Conservation (phyloP, 2,888 invertebrate species). For the Nephrotoma guestfalica region DNA sequence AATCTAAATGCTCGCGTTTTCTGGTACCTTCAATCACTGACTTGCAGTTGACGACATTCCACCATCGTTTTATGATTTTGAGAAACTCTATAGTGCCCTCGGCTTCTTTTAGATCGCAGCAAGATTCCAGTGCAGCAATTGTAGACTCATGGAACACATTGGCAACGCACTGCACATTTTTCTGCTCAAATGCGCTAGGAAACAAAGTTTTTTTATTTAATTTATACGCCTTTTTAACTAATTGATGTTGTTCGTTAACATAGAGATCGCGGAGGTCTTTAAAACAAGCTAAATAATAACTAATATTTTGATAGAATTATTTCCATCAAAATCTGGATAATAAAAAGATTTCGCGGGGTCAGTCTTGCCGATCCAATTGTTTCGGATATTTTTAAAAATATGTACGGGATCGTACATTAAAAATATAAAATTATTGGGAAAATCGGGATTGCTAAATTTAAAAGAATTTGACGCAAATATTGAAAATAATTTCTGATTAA, state of each 20-base stretch:
- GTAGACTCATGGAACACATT: neutral
- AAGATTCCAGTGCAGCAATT: neutral
- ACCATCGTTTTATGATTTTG: neutral
- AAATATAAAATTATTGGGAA: neutral
- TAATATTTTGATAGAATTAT: too few species aligned
- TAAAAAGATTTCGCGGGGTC: too few species aligned
- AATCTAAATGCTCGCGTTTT: neutral
- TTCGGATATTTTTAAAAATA: constrained; percentile 1
- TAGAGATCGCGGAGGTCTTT: neutral
- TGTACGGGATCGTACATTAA: neutral
- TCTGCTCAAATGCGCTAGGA: neutral
- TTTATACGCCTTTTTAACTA: too few species aligned
- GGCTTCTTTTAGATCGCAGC: neutral
- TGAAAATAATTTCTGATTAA: neutral
- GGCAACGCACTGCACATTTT: neutral
- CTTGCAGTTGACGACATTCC: neutral
- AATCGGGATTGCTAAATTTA: neutral
- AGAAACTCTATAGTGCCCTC: neutral
- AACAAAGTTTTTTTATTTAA: neutral
- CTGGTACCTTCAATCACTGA: neutral
- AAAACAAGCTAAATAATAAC: too few species aligned
- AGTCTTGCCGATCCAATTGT: too few species aligned
- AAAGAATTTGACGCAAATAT: neutral
- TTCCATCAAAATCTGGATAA: too few species aligned
- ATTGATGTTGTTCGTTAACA: neutral